phyloP scores from a whole-genome alignment of 2,888 invertebrate genomes.

The Acrocyrtus sp. region DNA sequence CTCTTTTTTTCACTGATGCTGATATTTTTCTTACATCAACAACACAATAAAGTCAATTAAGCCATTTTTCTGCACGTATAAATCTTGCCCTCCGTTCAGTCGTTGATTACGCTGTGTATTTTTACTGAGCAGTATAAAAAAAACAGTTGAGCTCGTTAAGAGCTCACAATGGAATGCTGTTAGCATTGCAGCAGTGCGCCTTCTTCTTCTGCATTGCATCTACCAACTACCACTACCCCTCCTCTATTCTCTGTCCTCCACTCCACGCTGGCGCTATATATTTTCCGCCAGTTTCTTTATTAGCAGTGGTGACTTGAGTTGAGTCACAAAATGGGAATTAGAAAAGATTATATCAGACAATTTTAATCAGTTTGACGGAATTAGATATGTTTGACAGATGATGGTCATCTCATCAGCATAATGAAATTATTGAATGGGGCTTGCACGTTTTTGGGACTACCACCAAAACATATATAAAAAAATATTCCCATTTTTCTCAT shows the following conservation, averaged over 20 bases:
- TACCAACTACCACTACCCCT: too few species aligned
- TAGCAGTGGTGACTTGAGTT: too few species aligned
- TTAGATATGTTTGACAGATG: slow-evolving; percentile 48
- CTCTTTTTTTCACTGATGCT: background rate
- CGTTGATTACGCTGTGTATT: slow-evolving; percentile 23
- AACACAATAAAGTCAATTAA: slow-evolving; percentile 46
- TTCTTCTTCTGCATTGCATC: too few species aligned
- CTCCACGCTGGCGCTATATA: too few species aligned
- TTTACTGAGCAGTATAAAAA: slow-evolving; percentile 25
- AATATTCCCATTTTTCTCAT: too few species aligned
- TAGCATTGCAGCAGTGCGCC: too few species aligned
- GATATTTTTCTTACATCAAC: slow-evolving; percentile 12
- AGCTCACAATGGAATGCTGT: slow-evolving; percentile 31
- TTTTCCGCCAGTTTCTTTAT: too few species aligned
- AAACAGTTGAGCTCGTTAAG: slow-evolving; percentile 40
- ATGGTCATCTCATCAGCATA: slow-evolving; percentile 46
- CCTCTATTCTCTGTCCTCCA: too few species aligned
- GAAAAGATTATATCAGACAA: slow-evolving; percentile 42
- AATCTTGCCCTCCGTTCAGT: slow-evolving; percentile 14
- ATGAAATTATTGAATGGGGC: slow-evolving; percentile 45
- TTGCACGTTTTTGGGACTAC: slow-evolving; percentile 35
- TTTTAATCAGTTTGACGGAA: slow-evolving; percentile 49
- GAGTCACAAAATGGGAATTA: slow-evolving; percentile 11
- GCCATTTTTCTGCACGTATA: slow-evolving; percentile 43
- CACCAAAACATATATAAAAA: too few species aligned